phyloP scores from a whole-genome alignment of 2,113 vertebrate genomes.

The Brienomyrus longianalis region DNA sequence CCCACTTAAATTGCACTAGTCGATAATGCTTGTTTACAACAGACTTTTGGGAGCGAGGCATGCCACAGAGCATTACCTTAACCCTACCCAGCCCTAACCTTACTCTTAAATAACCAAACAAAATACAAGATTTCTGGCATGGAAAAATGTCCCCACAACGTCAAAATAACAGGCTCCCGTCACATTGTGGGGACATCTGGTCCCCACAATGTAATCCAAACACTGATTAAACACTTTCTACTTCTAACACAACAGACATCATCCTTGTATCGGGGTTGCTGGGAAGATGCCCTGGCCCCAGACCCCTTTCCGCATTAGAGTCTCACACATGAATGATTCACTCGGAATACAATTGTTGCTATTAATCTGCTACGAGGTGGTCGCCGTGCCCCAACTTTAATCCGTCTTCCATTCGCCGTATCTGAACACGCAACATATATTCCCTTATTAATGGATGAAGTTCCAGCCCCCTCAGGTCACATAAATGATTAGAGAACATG shows the following conservation, averaged over 20 bases:
- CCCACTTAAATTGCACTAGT: slow-evolving; percentile 6
- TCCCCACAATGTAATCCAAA: not conserved
- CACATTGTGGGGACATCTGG: not conserved
- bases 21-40: not conserved
- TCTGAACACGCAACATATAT: not conserved
- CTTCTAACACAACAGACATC: not conserved
- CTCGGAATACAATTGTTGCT: not conserved
- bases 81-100: not conserved
- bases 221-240: not conserved
- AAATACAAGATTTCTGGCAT: not conserved
- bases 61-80: not conserved
- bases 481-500: not conserved
- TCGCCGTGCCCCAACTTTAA: not conserved
- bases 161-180: not conserved
- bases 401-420: not conserved
- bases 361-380: not conserved
- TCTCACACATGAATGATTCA: not conserved
- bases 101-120: not conserved
- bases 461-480: not conserved
- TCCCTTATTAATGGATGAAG: not conserved
- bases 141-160: not conserved
- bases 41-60: not conserved
- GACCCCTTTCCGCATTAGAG: not conserved
- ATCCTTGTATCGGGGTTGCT: not conserved
- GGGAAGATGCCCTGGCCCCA: not conserved